These are phyloP conservation scores for Microcebus jonahi DNA, from an alignment of 2,113 vertebrate species.

Conservation along the genomic window DNA sequence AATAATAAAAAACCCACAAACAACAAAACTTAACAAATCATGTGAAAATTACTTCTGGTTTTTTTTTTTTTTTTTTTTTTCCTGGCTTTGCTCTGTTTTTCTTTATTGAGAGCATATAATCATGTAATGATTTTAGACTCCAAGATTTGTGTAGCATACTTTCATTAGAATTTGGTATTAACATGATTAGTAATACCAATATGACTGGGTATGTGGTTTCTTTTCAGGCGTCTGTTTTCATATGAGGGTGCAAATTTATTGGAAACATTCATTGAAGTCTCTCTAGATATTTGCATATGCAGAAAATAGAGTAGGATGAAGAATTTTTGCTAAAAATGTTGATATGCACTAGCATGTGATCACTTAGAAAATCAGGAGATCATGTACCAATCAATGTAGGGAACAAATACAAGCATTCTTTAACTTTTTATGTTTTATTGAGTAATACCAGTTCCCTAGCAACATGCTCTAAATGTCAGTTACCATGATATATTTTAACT, in stretches of 20 bases:
- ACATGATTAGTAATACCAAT: background rate
- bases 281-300: background rate
- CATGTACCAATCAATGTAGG: background rate
- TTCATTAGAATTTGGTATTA: background rate
- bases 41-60: background rate
- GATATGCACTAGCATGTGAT: background rate
- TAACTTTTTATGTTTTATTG: background rate
- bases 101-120: background rate
- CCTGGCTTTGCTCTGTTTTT: background rate
- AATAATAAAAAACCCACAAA: background rate
- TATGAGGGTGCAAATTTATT: background rate
- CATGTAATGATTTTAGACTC: background rate
- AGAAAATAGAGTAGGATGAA: background rate
- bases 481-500: background rate
- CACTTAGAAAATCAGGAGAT: background rate
- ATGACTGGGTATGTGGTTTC: background rate
- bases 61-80: background rate
- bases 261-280: background rate
- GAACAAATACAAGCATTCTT: background rate
- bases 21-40: background rate
- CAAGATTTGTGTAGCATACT: background rate
- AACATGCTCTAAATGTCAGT: background rate
- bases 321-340: background rate
- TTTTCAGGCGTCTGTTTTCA: background rate
- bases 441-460: background rate